Conservation (phyloP, 2,888 invertebrate genomes). For the Tipula helvola region DNA sequence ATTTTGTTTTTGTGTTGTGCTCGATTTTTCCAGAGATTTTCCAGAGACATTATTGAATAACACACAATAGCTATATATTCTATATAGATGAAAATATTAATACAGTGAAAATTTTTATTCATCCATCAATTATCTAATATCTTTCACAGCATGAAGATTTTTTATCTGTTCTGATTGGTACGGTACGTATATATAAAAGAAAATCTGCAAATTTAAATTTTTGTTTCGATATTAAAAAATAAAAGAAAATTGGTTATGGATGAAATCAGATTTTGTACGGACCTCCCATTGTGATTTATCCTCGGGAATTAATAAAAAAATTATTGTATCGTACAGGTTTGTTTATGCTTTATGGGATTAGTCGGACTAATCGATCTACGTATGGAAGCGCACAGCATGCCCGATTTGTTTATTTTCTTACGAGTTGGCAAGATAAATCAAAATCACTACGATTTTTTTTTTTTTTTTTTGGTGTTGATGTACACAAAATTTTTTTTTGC, state of each 20-base stretch:
- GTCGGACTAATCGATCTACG: not conserved
- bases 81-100: not conserved
- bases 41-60: not conserved
- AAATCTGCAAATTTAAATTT: constrained; percentile 4
- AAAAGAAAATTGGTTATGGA: not conserved
- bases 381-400: not conserved
- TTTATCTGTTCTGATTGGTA: not conserved
- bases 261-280: not conserved
- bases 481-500: not conserved
- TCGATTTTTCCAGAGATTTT: not conserved
- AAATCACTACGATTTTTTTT: not conserved
- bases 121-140: constrained; percentile 4
- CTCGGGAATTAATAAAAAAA: not conserved
- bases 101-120: not conserved
- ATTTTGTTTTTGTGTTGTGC: not conserved
- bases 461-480: not conserved
- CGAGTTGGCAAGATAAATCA: not conserved
- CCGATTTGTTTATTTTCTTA: not conserved
- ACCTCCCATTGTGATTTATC: not conserved
- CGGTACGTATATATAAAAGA: not conserved
- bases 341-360: constrained; percentile 4
- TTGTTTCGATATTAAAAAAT: not conserved
- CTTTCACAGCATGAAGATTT: not conserved
- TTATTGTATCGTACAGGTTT: not conserved
- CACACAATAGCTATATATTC: not conserved